A percentile compares a stretch with the other conserved stretches of the same genome.
Evolutionary conservation across 1,140 invertebrate genomes (phyloP).

Genomic region (Mylabris phalerata): DNA sequence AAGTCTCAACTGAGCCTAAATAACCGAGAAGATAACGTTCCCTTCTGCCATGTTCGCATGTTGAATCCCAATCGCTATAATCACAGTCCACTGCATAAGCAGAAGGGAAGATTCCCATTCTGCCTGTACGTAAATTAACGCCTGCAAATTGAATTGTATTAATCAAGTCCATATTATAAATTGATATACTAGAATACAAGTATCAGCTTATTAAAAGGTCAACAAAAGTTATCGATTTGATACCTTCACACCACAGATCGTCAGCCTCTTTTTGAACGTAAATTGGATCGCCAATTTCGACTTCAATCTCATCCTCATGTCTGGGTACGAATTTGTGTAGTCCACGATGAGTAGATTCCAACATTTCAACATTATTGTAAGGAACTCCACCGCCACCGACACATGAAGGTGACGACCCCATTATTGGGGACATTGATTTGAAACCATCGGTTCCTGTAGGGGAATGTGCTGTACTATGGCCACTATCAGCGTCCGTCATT

Average conservation of each 20-base stretch:
- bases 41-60: slow-evolving; percentile 73
- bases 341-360: slow-evolving; percentile 92
- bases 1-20: slow-evolving; percentile 91
- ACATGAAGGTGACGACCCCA: slow-evolving; percentile 44
- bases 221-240: slow-evolving; percentile 1
- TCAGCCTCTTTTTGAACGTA: slow-evolving; percentile 95
- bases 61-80: slow-evolving; percentile 88
- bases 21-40: slow-evolving; percentile 86
- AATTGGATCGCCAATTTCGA: slow-evolving; percentile 95
- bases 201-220: neutral
- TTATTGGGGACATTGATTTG: slow-evolving; percentile 72
- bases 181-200: neutral
- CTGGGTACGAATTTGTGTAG: slow-evolving; percentile 92
- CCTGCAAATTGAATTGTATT: slow-evolving; percentile 49
- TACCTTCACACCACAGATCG: slow-evolving; percentile 95
- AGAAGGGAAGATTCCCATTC: slow-evolving; percentile 92
- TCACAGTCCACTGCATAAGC: slow-evolving; percentile 95
- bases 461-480: slow-evolving; percentile 82
- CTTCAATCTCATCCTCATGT: slow-evolving; percentile 90
- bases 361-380: slow-evolving; percentile 73
- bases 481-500: slow-evolving; percentile 73
- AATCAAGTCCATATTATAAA: neutral
- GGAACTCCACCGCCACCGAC: slow-evolving; percentile 57
- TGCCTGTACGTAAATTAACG: slow-evolving; percentile 85
- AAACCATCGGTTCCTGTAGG: slow-evolving; percentile 63